Conservation (phyloP, 1,140 invertebrate species). For the Dendrolimus punctatus region DNA sequence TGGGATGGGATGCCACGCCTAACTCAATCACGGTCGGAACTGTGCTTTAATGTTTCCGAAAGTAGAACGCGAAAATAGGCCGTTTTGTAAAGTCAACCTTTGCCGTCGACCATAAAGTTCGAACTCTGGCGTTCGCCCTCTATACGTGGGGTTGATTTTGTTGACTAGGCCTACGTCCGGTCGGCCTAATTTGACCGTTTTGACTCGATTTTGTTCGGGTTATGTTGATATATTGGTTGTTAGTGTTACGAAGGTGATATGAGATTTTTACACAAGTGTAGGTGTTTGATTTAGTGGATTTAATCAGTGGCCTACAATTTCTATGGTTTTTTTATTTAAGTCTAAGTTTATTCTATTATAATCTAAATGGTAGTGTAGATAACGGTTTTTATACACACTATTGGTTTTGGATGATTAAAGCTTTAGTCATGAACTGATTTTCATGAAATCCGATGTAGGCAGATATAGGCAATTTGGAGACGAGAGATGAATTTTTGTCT, state of each 20-base stretch:
- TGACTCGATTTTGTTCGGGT: slow-evolving; percentile 12
- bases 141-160: slow-evolving; percentile 20
- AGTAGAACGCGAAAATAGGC: slow-evolving; percentile 32
- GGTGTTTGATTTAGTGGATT: no score
- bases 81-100: slow-evolving; percentile 23
- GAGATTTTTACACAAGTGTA: no score
- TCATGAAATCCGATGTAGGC: no score
- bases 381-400: no score
- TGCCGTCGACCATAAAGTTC: slow-evolving; percentile 12
- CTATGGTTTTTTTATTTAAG: no score
- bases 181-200: slow-evolving; percentile 21
- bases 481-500: no score
- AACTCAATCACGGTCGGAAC: slow-evolving; percentile 37
- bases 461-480: no score
- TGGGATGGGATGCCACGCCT: slow-evolving; percentile 34
- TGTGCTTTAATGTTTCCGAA: slow-evolving; percentile 37
- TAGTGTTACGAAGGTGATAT: neutral
- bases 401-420: no score
- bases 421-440: no score
- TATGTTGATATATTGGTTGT: neutral
- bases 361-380: no score
- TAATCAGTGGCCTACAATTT: no score
- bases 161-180: slow-evolving; percentile 16
- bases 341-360: no score
- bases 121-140: slow-evolving; percentile 3